phyloP scores from a whole-genome alignment of 2,888 invertebrate genomes.

The Catocala sponsa region DNA sequence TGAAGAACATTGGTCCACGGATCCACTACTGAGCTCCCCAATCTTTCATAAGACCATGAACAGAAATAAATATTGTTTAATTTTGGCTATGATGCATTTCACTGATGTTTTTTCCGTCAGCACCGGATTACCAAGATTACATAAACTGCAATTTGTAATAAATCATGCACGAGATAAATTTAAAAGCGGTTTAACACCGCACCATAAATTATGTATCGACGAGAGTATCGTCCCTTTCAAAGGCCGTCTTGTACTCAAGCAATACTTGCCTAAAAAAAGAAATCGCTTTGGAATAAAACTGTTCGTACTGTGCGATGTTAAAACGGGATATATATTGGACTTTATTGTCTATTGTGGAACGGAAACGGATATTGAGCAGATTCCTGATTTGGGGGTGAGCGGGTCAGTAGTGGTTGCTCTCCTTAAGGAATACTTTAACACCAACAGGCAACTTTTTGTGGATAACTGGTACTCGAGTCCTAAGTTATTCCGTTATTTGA shows the following conservation, averaged over 20 bases:
- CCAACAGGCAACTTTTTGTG: conserved; percentile 3
- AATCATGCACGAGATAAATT: conserved; percentile 31
- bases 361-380: conserved; percentile 1
- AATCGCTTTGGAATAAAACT: conserved; percentile 44
- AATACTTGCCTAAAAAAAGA: conserved; percentile 46
- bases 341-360: conserved; percentile 14
- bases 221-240: conserved; percentile 49
- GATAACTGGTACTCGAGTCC: conserved; percentile 13
- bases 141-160: conserved; percentile 31
- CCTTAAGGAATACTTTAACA: conserved; percentile 7
- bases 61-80: conserved; percentile 11
- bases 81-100: conserved; percentile 17
- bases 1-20: conserved; percentile 41
- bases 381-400: conserved; percentile 7
- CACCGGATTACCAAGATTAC: conserved; percentile 17
- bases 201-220: conserved; percentile 39
- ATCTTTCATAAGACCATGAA: conserved; percentile 12
- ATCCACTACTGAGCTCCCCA: background rate
- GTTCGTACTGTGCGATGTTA: conserved; percentile 48
- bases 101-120: background rate
- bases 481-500: conserved; percentile 11
- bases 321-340: conserved; percentile 24
- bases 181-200: conserved; percentile 3
- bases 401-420: conserved; percentile 9
- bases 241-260: conserved; percentile 40